Conservation (phyloP, 2,888 invertebrate species). For the Empis stercorea region DNA sequence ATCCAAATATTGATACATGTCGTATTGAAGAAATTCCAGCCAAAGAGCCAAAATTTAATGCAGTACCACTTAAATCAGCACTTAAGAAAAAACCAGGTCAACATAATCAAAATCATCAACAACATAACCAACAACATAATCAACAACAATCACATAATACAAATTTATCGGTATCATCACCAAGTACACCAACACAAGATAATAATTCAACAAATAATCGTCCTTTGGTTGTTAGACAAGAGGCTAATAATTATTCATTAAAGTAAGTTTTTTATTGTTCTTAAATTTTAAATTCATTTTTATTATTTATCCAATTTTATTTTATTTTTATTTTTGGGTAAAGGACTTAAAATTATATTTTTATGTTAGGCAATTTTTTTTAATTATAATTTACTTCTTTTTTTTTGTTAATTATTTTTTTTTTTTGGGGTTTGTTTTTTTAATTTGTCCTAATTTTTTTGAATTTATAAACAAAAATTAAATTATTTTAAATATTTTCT, state of each 20-base stretch:
- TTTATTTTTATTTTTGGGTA: no score
- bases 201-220: slow-evolving; percentile 32
- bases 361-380: no score
- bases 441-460: slow-evolving; percentile 2
- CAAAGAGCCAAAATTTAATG: slow-evolving; percentile 82
- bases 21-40: slow-evolving; percentile 86
- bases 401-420: background rate
- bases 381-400: no score
- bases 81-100: slow-evolving; percentile 62
- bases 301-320: no score
- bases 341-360: no score
- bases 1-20: slow-evolving; percentile 63
- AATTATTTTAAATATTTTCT: background rate
- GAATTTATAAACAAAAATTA: background rate
- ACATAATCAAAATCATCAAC: slow-evolving; percentile 28
- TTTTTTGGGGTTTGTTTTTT: no score
- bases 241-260: slow-evolving; percentile 66
- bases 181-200: slow-evolving; percentile 64
- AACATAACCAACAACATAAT: slow-evolving; percentile 12
- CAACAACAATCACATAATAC: background rate
- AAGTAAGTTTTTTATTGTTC: slow-evolving; percentile 49
- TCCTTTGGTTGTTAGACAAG: slow-evolving; percentile 55
- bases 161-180: slow-evolving; percentile 26
- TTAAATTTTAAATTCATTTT: no score
- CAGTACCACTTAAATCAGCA: slow-evolving; percentile 84